Evolutionary conservation across 2,113 vertebrate species (phyloP).

Genomic region (Alexandromys fortis): DNA sequence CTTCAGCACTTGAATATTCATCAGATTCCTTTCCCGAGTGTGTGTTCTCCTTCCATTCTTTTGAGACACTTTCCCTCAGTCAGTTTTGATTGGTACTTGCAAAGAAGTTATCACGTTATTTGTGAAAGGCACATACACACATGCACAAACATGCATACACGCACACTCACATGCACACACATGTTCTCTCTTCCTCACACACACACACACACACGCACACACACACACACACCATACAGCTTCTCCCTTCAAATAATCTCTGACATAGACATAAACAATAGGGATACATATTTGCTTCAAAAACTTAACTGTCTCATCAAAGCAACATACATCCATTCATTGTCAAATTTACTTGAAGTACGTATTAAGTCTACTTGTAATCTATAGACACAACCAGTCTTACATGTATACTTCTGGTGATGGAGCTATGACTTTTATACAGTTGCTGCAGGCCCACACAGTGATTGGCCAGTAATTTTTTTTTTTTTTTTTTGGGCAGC

Average conservation of each 20-base stretch:
- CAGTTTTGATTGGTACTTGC: neutral
- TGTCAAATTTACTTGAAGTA: constrained; percentile 43
- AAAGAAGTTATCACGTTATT: neutral
- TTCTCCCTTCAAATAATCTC: neutral
- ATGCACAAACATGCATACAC: neutral
- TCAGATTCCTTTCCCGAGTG: neutral
- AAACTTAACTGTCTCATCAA: neutral
- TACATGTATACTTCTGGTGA: constrained; percentile 3
- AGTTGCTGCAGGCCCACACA: constrained; percentile 23
- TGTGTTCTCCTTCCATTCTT: neutral
- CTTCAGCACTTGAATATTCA: neutral
- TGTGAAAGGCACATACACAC: neutral
- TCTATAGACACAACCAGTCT: neutral
- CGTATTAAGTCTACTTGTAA: constrained; percentile 8
- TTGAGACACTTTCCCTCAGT: neutral
- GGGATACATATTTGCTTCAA: neutral
- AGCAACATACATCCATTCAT: neutral
- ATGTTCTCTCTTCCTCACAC: neutral
- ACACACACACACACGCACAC: neutral
- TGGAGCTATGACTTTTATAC: neutral
- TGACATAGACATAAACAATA: neutral
- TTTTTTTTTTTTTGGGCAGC: neutral
- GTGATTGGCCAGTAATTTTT: neutral
- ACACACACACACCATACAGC: neutral
- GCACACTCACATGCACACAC: neutral